These are phyloP conservation scores for Nipponia nippon DNA, from an alignment of 2,113 vertebrate species.

Conservation along the genomic window DNA sequence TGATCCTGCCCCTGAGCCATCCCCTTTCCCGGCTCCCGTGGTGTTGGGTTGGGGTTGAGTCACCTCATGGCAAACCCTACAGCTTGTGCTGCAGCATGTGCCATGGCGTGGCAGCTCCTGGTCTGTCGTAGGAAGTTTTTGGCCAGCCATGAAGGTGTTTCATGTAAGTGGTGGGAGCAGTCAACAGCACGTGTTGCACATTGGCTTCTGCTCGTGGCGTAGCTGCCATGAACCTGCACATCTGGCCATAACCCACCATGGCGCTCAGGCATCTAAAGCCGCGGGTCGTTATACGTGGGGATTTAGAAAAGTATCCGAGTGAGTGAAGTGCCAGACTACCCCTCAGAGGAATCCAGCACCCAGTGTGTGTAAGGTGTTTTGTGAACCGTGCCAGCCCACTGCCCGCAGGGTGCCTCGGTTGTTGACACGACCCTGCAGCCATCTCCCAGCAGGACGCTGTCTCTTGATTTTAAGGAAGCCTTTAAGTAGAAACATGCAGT, in stretches of 20 bases:
- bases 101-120: neutral
- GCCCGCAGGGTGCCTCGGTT: fast-evolving
- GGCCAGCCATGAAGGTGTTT: neutral
- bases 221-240: fast-evolving
- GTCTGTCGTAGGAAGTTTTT: neutral
- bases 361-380: fast-evolving
- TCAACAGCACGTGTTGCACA: fast-evolving
- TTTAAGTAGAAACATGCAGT: neutral
- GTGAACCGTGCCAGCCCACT: neutral
- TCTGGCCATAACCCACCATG: fast-evolving
- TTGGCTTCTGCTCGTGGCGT: fast-evolving
- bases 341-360: neutral
- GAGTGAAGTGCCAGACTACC: neutral
- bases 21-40: fast-evolving
- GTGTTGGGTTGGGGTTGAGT: neutral
- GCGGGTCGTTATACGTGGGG: fast-evolving
- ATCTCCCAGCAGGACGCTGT: neutral
- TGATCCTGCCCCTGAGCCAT: neutral
- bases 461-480: neutral
- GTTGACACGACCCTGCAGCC: fast-evolving
- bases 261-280: neutral
- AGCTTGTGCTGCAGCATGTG: neutral
- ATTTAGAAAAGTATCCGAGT: neutral
- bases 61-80: neutral
- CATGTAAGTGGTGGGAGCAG: neutral